Conservation (phyloP, 2,888 invertebrate species). For the Sylvicola cinctus region DNA sequence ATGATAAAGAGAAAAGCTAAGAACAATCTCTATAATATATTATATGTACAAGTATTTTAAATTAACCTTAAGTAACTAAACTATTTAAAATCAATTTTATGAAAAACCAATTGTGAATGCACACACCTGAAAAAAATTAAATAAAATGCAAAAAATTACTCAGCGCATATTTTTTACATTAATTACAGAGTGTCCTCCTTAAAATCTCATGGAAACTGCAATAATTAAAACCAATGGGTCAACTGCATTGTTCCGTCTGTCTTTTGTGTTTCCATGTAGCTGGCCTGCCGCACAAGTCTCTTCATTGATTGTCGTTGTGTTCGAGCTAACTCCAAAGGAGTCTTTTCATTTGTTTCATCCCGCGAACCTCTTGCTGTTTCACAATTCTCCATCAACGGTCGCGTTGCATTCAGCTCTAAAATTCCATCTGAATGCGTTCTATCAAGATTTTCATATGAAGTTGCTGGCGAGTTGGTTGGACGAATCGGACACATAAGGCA, state of each 20-base stretch:
- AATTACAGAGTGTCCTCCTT: no score
- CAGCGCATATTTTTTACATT: no score
- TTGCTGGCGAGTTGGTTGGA: constrained; percentile 28
- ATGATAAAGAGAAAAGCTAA: no score
- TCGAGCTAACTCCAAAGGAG: constrained; percentile 20
- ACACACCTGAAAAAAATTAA: no score
- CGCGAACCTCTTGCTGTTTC: constrained; percentile 15
- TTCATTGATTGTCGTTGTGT: constrained; percentile 36
- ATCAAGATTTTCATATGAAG: constrained; percentile 58
- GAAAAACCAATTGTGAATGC: no score
- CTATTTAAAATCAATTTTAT: no score
- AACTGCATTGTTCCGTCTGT: constrained; percentile 66
- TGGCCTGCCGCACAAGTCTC: constrained; percentile 53
- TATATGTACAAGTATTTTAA: no score
- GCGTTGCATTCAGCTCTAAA: constrained; percentile 14
- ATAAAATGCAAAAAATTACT: no score
- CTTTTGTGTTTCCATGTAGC: constrained; percentile 63
- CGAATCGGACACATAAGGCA: constrained; percentile 45
- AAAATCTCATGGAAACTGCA: no score
- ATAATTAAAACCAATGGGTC: constrained; percentile 63
- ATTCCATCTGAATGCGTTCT: constrained; percentile 26
- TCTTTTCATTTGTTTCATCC: constrained; percentile 19
- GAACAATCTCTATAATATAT: no score
- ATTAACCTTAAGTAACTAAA: no score
- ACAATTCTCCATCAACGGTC: constrained; percentile 16